A percentile compares a stretch with the other conserved stretches of the same genome.
Conservation (phyloP, 2,113 vertebrate species). For the Fukomys damarensis region DNA sequence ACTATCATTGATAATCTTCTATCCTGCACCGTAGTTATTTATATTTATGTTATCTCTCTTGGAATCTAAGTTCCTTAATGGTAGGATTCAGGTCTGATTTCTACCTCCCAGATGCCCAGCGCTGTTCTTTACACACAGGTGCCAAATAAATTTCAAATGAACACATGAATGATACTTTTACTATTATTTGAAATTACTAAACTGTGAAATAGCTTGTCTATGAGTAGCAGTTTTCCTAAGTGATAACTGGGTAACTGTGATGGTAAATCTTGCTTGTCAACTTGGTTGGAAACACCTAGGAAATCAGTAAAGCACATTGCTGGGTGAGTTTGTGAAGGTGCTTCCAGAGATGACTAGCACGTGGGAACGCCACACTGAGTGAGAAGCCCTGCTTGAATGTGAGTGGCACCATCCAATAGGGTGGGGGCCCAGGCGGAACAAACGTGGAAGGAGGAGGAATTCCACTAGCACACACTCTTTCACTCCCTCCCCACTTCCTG, state of each 20-base stretch:
- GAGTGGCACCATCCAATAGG: neutral
- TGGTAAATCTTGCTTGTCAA: neutral
- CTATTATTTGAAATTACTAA: neutral
- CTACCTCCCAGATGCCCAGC: neutral
- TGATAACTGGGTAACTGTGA: neutral
- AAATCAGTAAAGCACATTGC: neutral
- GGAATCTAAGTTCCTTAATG: neutral
- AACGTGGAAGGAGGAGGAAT: neutral
- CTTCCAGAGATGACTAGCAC: neutral
- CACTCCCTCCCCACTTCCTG: neutral
- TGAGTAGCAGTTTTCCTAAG: neutral
- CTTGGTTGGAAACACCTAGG: neutral
- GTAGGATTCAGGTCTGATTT: constrained; percentile 11
- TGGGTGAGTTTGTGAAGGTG: neutral
- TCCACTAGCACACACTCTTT: neutral
- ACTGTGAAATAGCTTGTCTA: neutral
- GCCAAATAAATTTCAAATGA: neutral
- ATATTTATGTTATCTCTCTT: neutral
- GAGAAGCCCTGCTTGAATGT: neutral
- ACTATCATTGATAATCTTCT: neutral
- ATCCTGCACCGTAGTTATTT: neutral
- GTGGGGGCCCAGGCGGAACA: neutral
- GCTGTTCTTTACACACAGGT: neutral
- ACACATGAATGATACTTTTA: neutral
- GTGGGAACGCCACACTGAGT: neutral